These are phyloP conservation scores for Apodemia zela DNA, from an alignment of 2,888 invertebrate genomes.

Conservation along the genomic window DNA sequence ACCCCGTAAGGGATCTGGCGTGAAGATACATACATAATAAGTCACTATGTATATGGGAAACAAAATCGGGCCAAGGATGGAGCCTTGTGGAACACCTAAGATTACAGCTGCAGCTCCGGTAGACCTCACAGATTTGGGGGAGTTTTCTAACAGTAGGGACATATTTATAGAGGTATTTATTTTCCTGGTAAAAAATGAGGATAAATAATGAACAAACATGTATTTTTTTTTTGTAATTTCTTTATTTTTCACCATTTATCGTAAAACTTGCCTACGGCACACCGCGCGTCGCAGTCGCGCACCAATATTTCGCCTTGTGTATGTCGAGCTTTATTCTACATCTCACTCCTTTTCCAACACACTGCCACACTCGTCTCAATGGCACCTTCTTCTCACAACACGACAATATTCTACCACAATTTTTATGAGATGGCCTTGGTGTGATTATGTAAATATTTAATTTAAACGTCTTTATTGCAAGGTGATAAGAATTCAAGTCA, in stretches of 20 bases:
- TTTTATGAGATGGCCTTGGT: neutral
- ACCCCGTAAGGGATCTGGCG: no score
- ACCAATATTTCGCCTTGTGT: constrained; percentile 75
- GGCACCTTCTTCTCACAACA: constrained; percentile 40
- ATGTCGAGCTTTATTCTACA: constrained; percentile 54
- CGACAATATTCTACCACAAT: constrained; percentile 29
- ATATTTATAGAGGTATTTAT: neutral
- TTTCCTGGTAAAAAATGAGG: no score
- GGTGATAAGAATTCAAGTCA: no score
- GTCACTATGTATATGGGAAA: no score
- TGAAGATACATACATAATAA: no score
- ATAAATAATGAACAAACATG: constrained; percentile 25
- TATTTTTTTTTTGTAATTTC: constrained; percentile 67
- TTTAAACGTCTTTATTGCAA: no score
- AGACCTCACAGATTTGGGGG: neutral
- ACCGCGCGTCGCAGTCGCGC: constrained; percentile 74
- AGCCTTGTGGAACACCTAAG: no score
- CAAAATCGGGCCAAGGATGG: no score
- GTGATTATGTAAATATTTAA: neutral
- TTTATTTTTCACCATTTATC: constrained; percentile 80
- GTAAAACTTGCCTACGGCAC: constrained; percentile 78
- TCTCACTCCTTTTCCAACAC: constrained; percentile 23
- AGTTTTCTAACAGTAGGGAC: neutral
- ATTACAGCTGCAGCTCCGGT: no score
- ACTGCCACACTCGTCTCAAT: constrained; percentile 38